A percentile compares a stretch with the other conserved stretches of the same genome.
These are phyloP conservation scores for Martes martes DNA, from an alignment of 2,113 vertebrate genomes.

Conservation along the genomic window DNA sequence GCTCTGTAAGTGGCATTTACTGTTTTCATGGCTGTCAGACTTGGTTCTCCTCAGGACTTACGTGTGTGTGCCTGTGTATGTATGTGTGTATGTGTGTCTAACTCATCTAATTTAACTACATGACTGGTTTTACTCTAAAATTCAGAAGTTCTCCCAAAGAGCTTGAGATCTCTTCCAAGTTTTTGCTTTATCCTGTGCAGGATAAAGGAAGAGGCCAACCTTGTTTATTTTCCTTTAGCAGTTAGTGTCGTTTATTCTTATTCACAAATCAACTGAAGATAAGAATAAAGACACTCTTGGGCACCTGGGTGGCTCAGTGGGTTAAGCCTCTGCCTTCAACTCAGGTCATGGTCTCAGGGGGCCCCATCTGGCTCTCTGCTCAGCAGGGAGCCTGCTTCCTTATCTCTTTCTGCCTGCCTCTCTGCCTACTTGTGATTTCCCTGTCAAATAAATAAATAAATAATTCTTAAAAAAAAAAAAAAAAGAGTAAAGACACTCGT, in stretches of 20 bases:
- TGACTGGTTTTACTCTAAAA: neutral
- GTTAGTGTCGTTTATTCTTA: neutral
- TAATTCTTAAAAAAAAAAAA: too few relatives aligned
- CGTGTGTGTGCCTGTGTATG: neutral
- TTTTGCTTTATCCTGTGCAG: neutral
- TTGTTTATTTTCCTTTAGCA: neutral
- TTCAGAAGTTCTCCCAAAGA: neutral
- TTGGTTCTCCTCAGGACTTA: neutral
- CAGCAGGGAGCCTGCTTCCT: too few relatives aligned
- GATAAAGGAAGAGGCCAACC: neutral
- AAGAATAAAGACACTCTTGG: neutral
- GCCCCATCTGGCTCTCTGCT: too few relatives aligned
- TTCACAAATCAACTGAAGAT: neutral
- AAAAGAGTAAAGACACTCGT: neutral
- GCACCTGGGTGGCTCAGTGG: too few relatives aligned
- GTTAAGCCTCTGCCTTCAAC: too few relatives aligned
- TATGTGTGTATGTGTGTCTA: too few relatives aligned
- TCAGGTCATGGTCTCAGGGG: too few relatives aligned
- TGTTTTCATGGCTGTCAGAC: neutral
- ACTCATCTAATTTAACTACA: neutral
- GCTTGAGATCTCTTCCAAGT: neutral
- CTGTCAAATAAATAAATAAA: too few relatives aligned
- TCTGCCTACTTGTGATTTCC: too few relatives aligned
- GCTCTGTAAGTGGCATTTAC: neutral
- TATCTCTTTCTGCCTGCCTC: too few relatives aligned